Evolutionary conservation across 2,888 invertebrate species (phyloP).

Genomic region (Macrophya alboannulata): DNA sequence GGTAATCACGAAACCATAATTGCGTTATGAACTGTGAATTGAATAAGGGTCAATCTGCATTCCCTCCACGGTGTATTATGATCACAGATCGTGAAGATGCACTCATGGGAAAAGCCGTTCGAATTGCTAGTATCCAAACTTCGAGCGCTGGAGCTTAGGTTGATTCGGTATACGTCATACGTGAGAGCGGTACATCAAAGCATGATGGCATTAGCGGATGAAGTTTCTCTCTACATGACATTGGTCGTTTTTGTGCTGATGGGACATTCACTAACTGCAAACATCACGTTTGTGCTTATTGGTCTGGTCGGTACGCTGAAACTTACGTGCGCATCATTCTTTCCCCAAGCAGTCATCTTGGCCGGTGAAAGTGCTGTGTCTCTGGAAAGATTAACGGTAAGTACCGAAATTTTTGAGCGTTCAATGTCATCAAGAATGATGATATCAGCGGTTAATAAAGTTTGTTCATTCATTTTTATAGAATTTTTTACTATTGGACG

Average conservation of each 20-base stretch:
- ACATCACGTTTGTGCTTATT: conserved; percentile 82
- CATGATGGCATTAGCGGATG: conserved; percentile 88
- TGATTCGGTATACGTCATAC: conserved; percentile 83
- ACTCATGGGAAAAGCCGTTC: conserved; percentile 97
- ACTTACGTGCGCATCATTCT: conserved; percentile 83
- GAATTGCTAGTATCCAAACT: conserved; percentile 89
- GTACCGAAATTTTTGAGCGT: conserved; percentile 58
- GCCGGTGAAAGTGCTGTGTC: conserved; percentile 83
- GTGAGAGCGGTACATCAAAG: conserved; percentile 86
- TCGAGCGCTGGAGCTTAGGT: conserved; percentile 86
- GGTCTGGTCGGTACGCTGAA: conserved; percentile 85
- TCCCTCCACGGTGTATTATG: not conserved
- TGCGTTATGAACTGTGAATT: too few species aligned
- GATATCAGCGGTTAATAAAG: not conserved
- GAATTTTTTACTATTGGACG: conserved; percentile 73
- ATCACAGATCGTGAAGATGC: conserved; percentile 95
- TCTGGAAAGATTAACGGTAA: conserved; percentile 81
- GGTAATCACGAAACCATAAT: conserved; percentile 80
- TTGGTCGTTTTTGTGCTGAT: conserved; percentile 82
- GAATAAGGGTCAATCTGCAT: too few species aligned
- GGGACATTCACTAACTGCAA: conserved; percentile 74
- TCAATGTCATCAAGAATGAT: not conserved
- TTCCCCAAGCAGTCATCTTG: conserved; percentile 81
- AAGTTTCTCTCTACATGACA: conserved; percentile 87
- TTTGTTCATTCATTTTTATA: conserved; percentile 57